phyloP scores from a whole-genome alignment of 2,797 vertebrate species.

The Sciurus carolinensis region DNA sequence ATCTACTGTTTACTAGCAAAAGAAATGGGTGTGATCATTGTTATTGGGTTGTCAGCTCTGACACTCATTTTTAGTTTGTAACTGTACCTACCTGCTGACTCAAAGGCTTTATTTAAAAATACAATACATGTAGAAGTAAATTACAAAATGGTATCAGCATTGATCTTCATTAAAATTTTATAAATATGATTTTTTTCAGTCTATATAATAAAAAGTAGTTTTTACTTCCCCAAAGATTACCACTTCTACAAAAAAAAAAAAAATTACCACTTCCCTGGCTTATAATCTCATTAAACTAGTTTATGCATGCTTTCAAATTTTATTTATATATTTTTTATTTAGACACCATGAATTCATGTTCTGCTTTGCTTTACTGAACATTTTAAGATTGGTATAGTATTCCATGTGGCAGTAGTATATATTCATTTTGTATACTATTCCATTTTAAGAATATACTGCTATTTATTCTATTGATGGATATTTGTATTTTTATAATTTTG shows the following conservation, averaged over 20 bases:
- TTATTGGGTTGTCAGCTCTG: not conserved
- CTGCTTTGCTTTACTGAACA: conserved; percentile 34
- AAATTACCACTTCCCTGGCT: not conserved
- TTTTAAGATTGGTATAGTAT: conserved; percentile 63
- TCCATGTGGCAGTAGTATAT: conserved; percentile 69
- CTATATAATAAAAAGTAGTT: conserved; percentile 25
- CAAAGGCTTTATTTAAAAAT: conserved; percentile 21
- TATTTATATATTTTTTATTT: conserved; percentile 32
- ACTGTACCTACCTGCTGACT: not conserved
- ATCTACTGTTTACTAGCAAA: conserved; percentile 40
- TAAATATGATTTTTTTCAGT: conserved; percentile 18
- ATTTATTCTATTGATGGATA: conserved; percentile 61
- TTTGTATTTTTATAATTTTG: conserved; percentile 77
- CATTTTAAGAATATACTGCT: conserved; percentile 68
- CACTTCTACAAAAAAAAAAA: too few relatives aligned
- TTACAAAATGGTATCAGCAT: conserved; percentile 1
- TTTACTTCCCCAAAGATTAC: conserved; percentile 1
- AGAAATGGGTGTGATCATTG: not conserved
- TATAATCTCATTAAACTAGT: conserved; percentile 31
- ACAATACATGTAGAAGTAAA: not conserved
- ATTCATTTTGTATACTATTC: conserved; percentile 68
- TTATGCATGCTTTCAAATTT: conserved; percentile 63
- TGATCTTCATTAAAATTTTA: not conserved
- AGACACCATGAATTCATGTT: conserved; percentile 45
- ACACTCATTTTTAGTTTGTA: conserved; percentile 60